phyloP scores from a whole-genome alignment of 2,888 invertebrate genomes.

The Hirtodrosophila confusa region DNA sequence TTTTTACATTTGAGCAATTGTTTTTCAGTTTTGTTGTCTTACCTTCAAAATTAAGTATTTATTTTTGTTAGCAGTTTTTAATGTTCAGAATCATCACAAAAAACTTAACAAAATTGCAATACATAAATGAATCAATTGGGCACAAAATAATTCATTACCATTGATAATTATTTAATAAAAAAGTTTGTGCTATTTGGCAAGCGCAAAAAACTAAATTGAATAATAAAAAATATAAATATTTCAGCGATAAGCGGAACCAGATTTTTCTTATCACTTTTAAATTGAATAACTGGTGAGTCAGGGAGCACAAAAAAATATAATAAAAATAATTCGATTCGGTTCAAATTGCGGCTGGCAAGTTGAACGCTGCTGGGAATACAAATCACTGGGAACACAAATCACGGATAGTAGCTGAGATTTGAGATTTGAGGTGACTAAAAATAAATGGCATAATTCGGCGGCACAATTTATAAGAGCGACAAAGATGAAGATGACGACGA shows the following conservation, averaged over 20 bases:
- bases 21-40: background rate
- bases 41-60: too few relatives aligned
- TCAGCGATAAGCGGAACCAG: too few relatives aligned
- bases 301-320: background rate
- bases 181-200: background rate
- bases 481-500: conserved; percentile 25
- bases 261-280: too few relatives aligned
- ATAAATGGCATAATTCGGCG: conserved; percentile 69
- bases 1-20: too few relatives aligned
- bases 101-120: conserved; percentile 15
- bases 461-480: conserved; percentile 53
- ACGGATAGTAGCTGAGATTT: background rate
- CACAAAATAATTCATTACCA: background rate
- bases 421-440: conserved; percentile 51
- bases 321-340: conserved; percentile 7
- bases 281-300: conserved; percentile 4
- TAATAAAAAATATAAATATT: too few relatives aligned
- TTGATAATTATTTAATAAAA: background rate
- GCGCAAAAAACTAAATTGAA: too few relatives aligned
- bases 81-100: conserved; percentile 23
- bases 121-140: conserved; percentile 23
- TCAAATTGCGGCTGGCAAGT: conserved; percentile 1
- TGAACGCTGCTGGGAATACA: background rate
- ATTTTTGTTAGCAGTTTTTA: background rate
- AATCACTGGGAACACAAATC: conserved; percentile 10